phyloP scores from a whole-genome alignment of 2,797 vertebrate species.

The Meda fulgida region DNA sequence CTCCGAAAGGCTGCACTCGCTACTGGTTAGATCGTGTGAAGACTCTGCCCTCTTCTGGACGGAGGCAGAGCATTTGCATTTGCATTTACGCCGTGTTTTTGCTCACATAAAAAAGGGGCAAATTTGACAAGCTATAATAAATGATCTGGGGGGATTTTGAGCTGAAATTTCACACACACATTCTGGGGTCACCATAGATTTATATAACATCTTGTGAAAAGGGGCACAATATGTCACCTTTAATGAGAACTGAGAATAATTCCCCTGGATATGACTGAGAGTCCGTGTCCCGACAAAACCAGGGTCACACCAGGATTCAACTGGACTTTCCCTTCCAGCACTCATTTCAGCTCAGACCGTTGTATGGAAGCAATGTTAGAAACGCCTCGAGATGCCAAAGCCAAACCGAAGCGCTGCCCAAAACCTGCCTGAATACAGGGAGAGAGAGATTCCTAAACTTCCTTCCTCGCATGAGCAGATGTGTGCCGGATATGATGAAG shows the following conservation, averaged over 20 bases:
- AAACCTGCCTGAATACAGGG: conserved; percentile 17
- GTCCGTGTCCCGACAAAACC: background rate
- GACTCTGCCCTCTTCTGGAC: too few species aligned
- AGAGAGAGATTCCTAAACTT: background rate
- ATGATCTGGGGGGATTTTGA: too few species aligned
- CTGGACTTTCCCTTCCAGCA: background rate
- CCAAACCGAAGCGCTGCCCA: conserved; percentile 9
- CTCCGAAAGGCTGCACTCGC: too few species aligned
- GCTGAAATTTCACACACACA: too few species aligned
- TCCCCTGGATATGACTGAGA: background rate
- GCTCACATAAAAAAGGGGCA: too few species aligned
- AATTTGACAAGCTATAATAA: too few species aligned
- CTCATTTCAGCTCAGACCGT: conserved; percentile 14
- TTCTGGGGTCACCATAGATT: too few species aligned
- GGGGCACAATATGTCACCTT: too few species aligned
- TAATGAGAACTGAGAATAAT: background rate
- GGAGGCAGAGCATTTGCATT: too few species aligned
- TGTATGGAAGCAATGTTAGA: background rate
- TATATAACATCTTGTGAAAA: too few species aligned
- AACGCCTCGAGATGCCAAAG: background rate
- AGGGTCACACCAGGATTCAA: background rate
- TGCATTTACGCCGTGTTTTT: too few species aligned
- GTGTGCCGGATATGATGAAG: background rate
- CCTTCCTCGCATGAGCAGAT: background rate
- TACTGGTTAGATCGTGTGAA: too few species aligned